These are phyloP conservation scores for Epistrophe eligans DNA, from an alignment of 2,888 invertebrate genomes.

Conservation along the genomic window DNA sequence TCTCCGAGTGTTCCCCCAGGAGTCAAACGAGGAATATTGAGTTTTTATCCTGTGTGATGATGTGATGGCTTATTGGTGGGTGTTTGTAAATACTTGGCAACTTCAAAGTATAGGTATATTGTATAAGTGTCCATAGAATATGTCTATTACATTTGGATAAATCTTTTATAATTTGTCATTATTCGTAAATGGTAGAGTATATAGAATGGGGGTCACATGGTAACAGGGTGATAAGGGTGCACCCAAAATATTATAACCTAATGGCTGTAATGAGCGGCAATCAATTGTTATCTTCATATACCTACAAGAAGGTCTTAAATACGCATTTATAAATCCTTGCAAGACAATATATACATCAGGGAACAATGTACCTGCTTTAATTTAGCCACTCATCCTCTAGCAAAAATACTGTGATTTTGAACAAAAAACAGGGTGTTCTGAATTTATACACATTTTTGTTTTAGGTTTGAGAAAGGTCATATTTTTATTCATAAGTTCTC, in stretches of 20 bases:
- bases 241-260: constrained; percentile 51
- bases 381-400: not conserved
- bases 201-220: constrained; percentile 24
- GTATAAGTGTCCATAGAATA: not conserved
- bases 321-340: constrained; percentile 40
- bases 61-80: not conserved
- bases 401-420: not conserved
- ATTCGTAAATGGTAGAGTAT: constrained; percentile 15
- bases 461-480: not conserved
- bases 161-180: constrained; percentile 73
- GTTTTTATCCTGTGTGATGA: not conserved
- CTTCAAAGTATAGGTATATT: not conserved
- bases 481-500: too few species aligned
- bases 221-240: constrained; percentile 24
- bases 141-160: constrained; percentile 67
- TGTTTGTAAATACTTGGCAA: not conserved
- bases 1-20: constrained; percentile 68
- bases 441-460: too few species aligned
- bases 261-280: constrained; percentile 73
- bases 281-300: constrained; percentile 66
- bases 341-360: constrained; percentile 51
- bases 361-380: constrained; percentile 29
- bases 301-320: constrained; percentile 64
- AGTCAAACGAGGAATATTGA: not conserved
- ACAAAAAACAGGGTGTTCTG: not conserved